A percentile compares a stretch with the other conserved stretches of the same genome.
phyloP scores from a whole-genome alignment of 2,113 vertebrate species.

The Rattus rattus region DNA sequence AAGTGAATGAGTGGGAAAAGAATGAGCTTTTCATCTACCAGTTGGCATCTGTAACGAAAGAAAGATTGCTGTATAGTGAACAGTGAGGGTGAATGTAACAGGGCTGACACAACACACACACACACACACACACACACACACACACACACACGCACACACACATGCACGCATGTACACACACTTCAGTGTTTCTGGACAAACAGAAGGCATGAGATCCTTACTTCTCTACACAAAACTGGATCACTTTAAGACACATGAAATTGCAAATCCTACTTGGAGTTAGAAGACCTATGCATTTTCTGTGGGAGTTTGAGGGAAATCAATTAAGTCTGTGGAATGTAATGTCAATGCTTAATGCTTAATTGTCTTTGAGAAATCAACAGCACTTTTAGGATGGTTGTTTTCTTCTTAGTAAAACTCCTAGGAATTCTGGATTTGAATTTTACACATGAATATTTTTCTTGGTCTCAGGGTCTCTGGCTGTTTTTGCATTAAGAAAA shows the following conservation, averaged over 20 bases:
- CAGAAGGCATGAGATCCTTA: background rate
- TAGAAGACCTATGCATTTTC: background rate
- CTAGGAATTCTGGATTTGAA: background rate
- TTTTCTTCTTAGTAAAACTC: background rate
- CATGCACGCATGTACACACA: background rate
- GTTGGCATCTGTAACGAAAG: too few species aligned
- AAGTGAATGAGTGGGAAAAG: background rate
- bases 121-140: background rate
- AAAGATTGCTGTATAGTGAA: background rate
- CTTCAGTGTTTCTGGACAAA: background rate
- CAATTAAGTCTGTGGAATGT: background rate
- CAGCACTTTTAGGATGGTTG: background rate
- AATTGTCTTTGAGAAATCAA: background rate
- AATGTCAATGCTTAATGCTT: background rate
- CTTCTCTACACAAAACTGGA: background rate
- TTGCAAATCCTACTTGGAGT: background rate
- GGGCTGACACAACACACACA: background rate
- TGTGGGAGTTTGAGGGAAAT: background rate
- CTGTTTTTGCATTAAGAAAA: background rate
- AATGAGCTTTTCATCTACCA: background rate
- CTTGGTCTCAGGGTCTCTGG: fast-evolving
- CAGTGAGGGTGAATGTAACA: too few species aligned
- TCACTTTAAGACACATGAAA: background rate
- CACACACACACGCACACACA: background rate
- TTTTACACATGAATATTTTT: background rate